These are phyloP conservation scores for Empis stercorea DNA, from an alignment of 2,888 invertebrate genomes.

Conservation along the genomic window DNA sequence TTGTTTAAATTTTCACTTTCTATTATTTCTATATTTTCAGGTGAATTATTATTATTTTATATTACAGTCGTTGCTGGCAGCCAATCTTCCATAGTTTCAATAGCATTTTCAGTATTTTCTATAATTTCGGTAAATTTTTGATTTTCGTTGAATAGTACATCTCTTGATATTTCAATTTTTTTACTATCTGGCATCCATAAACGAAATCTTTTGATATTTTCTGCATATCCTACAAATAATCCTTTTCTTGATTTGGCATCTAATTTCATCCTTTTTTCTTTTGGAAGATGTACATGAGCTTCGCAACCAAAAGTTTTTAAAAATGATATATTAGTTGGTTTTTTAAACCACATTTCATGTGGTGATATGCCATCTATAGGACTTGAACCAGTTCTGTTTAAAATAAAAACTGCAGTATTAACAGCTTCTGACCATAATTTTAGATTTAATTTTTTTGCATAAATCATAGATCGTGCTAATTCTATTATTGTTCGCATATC, in stretches of 20 bases:
- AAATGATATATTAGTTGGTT: neutral
- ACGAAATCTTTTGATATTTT: slow-evolving; percentile 5
- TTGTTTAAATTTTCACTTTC: too few species aligned
- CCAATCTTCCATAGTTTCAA: too few species aligned
- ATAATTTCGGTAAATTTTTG: too few species aligned
- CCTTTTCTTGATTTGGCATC: slow-evolving; percentile 9
- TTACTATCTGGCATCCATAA: too few species aligned
- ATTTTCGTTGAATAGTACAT: too few species aligned
- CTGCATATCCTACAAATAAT: slow-evolving; percentile 9
- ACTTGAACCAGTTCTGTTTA: slow-evolving; percentile 22
- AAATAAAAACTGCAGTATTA: slow-evolving; percentile 22
- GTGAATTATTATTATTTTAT: too few species aligned
- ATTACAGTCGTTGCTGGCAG: too few species aligned
- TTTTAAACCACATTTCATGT: slow-evolving; percentile 17
- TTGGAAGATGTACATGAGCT: slow-evolving; percentile 7
- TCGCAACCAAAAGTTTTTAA: slow-evolving; percentile 7
- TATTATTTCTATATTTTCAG: too few species aligned
- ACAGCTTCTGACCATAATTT: slow-evolving; percentile 31
- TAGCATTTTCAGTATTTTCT: too few species aligned
- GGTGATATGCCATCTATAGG: slow-evolving; percentile 17
- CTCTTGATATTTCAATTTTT: too few species aligned
- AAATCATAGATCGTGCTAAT: slow-evolving; percentile 18
- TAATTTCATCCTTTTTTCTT: slow-evolving; percentile 9
- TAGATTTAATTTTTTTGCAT: slow-evolving; percentile 14
- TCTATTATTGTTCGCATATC: slow-evolving; percentile 26